Evolutionary conservation across 2,888 invertebrate species (phyloP).

Genomic region (Mesorhabditis spiculigera): DNA sequence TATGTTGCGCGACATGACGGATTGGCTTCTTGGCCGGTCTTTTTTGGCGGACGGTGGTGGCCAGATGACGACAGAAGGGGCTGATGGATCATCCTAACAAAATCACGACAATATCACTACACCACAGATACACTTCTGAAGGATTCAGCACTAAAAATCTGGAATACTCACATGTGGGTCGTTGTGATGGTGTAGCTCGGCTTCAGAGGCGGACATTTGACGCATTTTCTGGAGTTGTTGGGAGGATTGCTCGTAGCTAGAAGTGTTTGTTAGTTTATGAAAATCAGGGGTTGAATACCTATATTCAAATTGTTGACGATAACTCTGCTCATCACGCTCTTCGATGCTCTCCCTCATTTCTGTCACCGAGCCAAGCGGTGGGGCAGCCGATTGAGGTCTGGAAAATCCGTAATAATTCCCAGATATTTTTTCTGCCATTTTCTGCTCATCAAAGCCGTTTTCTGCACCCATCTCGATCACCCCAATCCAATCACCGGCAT

Average conservation of each 20-base stretch:
- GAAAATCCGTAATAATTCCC: not conserved
- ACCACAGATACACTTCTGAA: not conserved
- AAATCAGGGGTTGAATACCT: constrained; percentile 12
- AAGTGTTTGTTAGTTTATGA: constrained; percentile 8
- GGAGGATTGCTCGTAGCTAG: constrained; percentile 3
- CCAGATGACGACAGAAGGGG: constrained; percentile 52
- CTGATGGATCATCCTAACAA: constrained; percentile 18
- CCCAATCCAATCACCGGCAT: too few relatives aligned
- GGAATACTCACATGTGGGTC: constrained; percentile 10
- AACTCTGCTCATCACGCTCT: constrained; percentile 19
- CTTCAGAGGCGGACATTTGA: constrained; percentile 35
- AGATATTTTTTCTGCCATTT: not conserved
- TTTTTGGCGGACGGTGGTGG: constrained; percentile 39
- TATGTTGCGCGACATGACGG: constrained; percentile 43
- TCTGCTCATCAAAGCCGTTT: not conserved
- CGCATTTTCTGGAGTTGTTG: constrained; percentile 16
- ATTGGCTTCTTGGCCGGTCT: constrained; percentile 37
- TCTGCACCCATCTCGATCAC: not conserved
- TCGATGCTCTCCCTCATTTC: constrained; percentile 17
- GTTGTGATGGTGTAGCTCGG: constrained; percentile 32
- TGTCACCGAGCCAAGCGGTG: constrained; percentile 14
- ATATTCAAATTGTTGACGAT: constrained; percentile 8
- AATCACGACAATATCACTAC: not conserved
- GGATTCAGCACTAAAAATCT: not conserved
- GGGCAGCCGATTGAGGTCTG: constrained; percentile 30